Conservation (phyloP, 2,113 vertebrate genomes). For the Trogon surrucura region DNA sequence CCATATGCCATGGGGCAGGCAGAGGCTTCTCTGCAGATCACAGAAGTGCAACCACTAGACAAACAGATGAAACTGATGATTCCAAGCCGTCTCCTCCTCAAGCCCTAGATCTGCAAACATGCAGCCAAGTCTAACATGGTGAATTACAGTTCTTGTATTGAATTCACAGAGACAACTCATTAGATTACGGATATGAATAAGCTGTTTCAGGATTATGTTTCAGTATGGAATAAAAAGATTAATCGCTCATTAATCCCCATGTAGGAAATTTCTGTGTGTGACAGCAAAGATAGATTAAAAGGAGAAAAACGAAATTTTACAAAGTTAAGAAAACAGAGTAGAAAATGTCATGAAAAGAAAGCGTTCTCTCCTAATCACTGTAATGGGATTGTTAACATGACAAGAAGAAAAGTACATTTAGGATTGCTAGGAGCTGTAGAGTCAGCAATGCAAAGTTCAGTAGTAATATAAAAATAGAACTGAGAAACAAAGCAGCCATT, state of each 20-base stretch:
- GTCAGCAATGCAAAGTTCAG: not conserved
- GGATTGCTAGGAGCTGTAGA: not conserved
- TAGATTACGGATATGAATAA: not conserved
- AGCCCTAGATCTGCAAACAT: not conserved
- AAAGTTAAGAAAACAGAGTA: not conserved
- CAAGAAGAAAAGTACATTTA: not conserved
- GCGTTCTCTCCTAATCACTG: not conserved
- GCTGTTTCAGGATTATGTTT: not conserved
- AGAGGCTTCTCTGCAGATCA: not conserved
- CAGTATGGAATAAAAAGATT: not conserved
- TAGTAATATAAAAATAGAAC: not conserved
- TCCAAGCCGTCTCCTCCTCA: not conserved
- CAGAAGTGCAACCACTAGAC: fast-evolving
- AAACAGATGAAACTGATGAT: not conserved
- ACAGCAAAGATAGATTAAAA: not conserved
- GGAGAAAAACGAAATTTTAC: not conserved
- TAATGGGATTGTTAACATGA: not conserved
- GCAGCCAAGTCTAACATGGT: not conserved
- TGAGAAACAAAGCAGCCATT: not conserved
- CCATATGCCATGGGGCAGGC: not conserved
- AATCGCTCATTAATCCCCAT: not conserved
- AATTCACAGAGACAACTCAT: not conserved
- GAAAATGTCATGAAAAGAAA: not conserved
- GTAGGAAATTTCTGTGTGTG: not conserved
- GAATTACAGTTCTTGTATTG: not conserved